Evolutionary conservation across 2,113 vertebrate species (phyloP).

Genomic region (Paracanthobrama guichenoti): DNA sequence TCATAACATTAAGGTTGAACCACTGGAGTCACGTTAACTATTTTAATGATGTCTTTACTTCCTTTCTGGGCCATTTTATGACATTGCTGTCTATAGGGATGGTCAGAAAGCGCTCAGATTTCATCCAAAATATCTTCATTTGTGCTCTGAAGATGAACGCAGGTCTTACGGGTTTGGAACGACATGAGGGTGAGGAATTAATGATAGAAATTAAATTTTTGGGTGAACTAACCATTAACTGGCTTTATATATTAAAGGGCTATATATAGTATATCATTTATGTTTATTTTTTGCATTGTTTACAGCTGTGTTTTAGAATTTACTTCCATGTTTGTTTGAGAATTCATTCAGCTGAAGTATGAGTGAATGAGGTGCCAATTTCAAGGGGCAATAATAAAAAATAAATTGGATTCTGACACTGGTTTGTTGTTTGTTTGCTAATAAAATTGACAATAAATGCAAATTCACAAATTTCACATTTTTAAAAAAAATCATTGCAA

Average conservation of each 20-base stretch:
- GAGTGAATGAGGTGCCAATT: background rate
- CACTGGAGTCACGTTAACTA: no score
- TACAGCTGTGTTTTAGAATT: background rate
- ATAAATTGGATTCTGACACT: background rate
- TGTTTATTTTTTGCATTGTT: background rate
- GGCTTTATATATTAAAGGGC: background rate
- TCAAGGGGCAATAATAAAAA: background rate
- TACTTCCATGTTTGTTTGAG: background rate
- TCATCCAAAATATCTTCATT: no score
- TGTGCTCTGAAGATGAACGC: no score
- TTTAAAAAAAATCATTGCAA: background rate
- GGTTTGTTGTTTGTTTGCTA: background rate
- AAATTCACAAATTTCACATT: background rate
- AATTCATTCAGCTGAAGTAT: background rate
- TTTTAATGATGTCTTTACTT: no score
- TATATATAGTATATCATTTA: background rate
- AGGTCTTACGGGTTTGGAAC: no score
- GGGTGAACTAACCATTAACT: background rate
- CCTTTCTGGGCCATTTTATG: no score
- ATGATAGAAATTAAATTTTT: no score
- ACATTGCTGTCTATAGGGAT: no score
- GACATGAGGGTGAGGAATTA: no score
- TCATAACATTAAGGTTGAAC: no score
- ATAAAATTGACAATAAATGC: background rate
- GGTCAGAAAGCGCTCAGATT: no score